phyloP scores from a whole-genome alignment of 2,888 invertebrate genomes.

The Oeneis ivallda region DNA sequence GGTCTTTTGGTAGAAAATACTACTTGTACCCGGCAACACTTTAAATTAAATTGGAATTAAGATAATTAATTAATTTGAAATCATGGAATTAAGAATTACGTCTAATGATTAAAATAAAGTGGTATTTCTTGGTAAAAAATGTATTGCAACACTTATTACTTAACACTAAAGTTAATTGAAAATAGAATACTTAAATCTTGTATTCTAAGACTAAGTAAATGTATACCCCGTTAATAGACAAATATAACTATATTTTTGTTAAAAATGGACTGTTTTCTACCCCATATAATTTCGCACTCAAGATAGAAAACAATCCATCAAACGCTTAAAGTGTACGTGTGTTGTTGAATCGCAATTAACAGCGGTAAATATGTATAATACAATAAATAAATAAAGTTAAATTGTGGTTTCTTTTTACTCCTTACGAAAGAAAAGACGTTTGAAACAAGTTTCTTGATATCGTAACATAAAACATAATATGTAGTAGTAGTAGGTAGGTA shows the following conservation, averaged over 20 bases:
- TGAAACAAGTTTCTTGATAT: too few species aligned
- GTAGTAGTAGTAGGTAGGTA: too few species aligned
- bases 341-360: conserved; percentile 68
- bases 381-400: conserved; percentile 62
- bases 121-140: background rate
- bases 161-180: conserved; percentile 16
- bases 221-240: conserved; percentile 32
- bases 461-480: too few species aligned
- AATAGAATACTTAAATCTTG: conserved; percentile 23
- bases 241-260: conserved; percentile 73
- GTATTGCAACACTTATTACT: conserved; percentile 2
- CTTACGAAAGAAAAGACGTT: background rate
- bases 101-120: background rate
- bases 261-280: conserved; percentile 58
- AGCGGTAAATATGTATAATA: conserved; percentile 61
- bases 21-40: too few species aligned
- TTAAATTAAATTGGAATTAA: too few species aligned
- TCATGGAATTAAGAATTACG: too few species aligned
- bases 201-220: conserved; percentile 25
- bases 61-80: too few species aligned
- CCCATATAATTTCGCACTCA: conserved; percentile 36
- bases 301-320: conserved; percentile 46
- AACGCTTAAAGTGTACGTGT: conserved; percentile 66
- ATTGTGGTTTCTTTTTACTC: conserved; percentile 54
- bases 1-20: too few species aligned